Conservation (phyloP, 2,888 invertebrate species). For the Oscheius sp. region DNA sequence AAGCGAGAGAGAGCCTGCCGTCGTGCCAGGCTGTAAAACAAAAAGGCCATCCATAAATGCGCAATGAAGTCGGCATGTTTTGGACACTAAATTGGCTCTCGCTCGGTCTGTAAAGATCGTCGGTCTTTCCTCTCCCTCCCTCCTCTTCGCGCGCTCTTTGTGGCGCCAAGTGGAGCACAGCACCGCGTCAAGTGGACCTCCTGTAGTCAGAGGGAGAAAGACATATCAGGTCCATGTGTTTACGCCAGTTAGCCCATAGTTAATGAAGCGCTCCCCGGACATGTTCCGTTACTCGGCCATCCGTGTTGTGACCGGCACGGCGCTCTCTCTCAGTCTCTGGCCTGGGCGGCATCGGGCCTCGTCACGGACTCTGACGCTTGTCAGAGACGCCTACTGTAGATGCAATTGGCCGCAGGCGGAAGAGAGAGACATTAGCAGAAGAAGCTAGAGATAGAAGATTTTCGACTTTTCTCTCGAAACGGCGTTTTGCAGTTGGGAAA, state of each 20-base stretch:
- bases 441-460: neutral
- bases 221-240: constrained; percentile 4
- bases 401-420: neutral
- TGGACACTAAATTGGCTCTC: too few relatives aligned
- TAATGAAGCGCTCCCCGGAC: constrained; percentile 27
- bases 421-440: neutral
- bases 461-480: too few relatives aligned
- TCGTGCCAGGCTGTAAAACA: constrained; percentile 13
- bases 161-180: too few relatives aligned
- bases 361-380: constrained; percentile 1
- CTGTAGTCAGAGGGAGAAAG: constrained; percentile 16
- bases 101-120: neutral
- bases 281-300: constrained; percentile 21
- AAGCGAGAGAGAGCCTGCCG: neutral
- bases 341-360: neutral
- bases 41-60: constrained; percentile 32
- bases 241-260: constrained; percentile 26
- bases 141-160: neutral
- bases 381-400: too few relatives aligned
- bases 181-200: constrained; percentile 16
- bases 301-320: constrained; percentile 32
- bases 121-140: constrained; percentile 6
- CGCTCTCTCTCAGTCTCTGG: neutral
- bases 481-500: too few relatives aligned
- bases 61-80: constrained; percentile 13